Base-by-base conservation (phyloP, 2,888 invertebrate species). In the Drepana falcataria region DNA sequence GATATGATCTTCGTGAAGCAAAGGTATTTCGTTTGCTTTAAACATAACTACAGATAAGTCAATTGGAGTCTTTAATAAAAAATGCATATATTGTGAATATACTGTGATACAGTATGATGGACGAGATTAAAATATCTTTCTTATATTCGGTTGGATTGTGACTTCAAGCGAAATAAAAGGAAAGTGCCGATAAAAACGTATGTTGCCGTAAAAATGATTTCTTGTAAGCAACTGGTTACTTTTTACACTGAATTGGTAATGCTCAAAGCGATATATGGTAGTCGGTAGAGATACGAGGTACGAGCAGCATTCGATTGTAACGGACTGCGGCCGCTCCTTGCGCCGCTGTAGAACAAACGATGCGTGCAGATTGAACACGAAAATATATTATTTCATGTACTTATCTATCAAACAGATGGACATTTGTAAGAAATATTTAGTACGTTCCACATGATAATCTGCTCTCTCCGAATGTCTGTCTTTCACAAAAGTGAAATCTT, bases 311-410 rank as follows among this genome's bases (percentile, higher is more conserved):
- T 44, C 41, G 61, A 65, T 64, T 59, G 69, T 63, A 64, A 70
- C 70, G 73, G 68, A 68, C 68, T 68, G 69, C 62, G 64, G 58
- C 56, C 69, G 60, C 68, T 74, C 69, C 71, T 70, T 66, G 59
- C 63, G 69, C 66, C 68, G 9, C 67, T 66, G 68, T 77, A 73
- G 71, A 78, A 68, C 72, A 65, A 75, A 59, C 77, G 73, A 71
- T 70, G 78, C 81, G 70, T 75, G 74, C 59, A 65, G 59, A 61
- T 60, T 58, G 63, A 68, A 61, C 70, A 68, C 66, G 71, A 68
- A 71, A 68, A 65, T 66, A 70, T 66, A 69, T 71, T 64, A 48
- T 48, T 40, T 48, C 48, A 53, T 35, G 48, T 47, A 37, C 48
- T 53, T 53, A 71, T 72, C 68, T 65, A 56, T 59, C 56, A 59